phyloP scores from a whole-genome alignment of 2,888 invertebrate genomes.

The Monopis laevigella region DNA sequence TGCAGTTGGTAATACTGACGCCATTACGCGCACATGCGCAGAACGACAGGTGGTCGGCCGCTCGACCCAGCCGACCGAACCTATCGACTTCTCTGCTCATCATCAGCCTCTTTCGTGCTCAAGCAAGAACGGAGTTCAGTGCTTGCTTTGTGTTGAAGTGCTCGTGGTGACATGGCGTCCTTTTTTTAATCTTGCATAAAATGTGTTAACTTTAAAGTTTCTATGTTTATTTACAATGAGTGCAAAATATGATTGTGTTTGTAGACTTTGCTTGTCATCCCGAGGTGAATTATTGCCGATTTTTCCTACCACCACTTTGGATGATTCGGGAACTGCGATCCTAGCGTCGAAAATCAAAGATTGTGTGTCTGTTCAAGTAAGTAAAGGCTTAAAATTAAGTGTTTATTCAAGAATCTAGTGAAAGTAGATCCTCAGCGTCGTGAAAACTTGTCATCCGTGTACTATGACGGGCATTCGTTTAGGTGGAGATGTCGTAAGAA shows the following conservation, averaged over 20 bases:
- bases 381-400: constrained; percentile 43
- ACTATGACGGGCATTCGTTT: constrained; percentile 60
- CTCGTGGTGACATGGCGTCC: constrained; percentile 66
- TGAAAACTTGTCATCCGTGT: constrained; percentile 65
- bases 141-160: constrained; percentile 62
- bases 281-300: constrained; percentile 70
- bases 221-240: constrained; percentile 64
- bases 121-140: constrained; percentile 63
- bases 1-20: constrained; percentile 48
- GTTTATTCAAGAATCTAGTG: constrained; percentile 50
- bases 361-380: constrained; percentile 74
- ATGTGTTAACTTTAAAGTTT: constrained; percentile 37
- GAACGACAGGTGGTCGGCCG: constrained; percentile 68
- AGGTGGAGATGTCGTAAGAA: constrained; percentile 69
- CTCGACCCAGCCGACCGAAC: constrained; percentile 62
- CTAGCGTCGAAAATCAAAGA: constrained; percentile 72
- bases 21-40: constrained; percentile 67
- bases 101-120: constrained; percentile 67
- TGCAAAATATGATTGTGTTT: constrained; percentile 66
- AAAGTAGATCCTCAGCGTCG: constrained; percentile 61
- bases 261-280: constrained; percentile 71
- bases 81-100: constrained; percentile 68
- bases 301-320: constrained; percentile 66
- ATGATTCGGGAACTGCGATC: constrained; percentile 60
- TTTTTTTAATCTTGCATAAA: constrained; percentile 33